A percentile compares a stretch with the other conserved stretches of the same genome.
Evolutionary conservation across 2,113 vertebrate species (phyloP).

Genomic region (Anolis sagrei): DNA sequence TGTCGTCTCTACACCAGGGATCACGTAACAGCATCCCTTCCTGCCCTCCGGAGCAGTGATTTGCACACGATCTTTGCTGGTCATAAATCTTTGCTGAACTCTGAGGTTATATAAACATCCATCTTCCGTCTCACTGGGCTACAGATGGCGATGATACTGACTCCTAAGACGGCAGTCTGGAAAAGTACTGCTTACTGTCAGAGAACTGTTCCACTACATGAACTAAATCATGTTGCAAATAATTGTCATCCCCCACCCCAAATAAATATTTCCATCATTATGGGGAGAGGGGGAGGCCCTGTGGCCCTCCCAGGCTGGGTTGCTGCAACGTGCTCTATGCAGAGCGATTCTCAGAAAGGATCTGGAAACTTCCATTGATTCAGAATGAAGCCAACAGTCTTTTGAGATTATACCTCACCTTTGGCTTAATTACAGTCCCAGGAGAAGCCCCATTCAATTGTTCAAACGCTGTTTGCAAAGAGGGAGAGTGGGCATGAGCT

Average conservation of each 20-base stretch:
- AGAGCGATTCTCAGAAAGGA: neutral
- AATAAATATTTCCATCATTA: neutral
- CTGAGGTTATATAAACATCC: conserved; percentile 13
- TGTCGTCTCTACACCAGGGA: neutral
- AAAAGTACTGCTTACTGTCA: conserved; percentile 18
- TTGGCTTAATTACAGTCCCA: neutral
- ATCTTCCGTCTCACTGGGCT: conserved; percentile 2
- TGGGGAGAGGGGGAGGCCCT: too few relatives aligned
- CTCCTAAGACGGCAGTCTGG: neutral
- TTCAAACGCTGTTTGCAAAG: neutral
- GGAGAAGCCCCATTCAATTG: neutral
- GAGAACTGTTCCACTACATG: neutral
- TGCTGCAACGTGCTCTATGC: neutral
- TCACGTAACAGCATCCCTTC: neutral
- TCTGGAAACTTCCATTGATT: neutral
- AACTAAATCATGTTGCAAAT: neutral
- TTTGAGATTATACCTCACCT: neutral
- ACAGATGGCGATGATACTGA: neutral
- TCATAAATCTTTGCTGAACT: conserved; percentile 26
- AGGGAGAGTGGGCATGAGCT: too few relatives aligned
- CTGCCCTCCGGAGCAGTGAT: neutral
- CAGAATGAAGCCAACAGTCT: neutral
- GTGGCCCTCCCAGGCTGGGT: too few relatives aligned
- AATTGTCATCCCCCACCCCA: neutral
- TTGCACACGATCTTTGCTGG: neutral